Conservation (phyloP, 2,797 vertebrate species). For the Ctenopoma kingsleyae region DNA sequence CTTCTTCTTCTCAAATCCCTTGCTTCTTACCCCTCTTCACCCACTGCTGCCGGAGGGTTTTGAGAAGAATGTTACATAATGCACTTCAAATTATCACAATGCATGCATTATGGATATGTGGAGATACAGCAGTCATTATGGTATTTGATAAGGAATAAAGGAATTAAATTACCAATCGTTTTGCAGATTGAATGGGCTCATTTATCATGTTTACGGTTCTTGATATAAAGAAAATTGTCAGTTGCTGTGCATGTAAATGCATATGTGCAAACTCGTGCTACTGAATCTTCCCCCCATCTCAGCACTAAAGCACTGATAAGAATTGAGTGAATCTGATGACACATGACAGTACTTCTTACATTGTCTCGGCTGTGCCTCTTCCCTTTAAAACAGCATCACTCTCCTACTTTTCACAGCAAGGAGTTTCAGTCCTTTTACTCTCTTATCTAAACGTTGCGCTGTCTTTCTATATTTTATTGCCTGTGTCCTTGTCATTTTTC, state of each 20-base stretch:
- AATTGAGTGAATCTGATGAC: slow-evolving; percentile 74
- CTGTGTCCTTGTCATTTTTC: slow-evolving; percentile 33
- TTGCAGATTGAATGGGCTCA: slow-evolving; percentile 67
- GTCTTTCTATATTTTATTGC: slow-evolving; percentile 47
- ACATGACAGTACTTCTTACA: slow-evolving; percentile 73
- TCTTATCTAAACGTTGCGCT: slow-evolving; percentile 46
- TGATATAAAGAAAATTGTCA: slow-evolving; percentile 56
- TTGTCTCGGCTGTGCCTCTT: slow-evolving; percentile 52
- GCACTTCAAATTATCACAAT: slow-evolving; percentile 75
- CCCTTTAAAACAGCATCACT: slow-evolving; percentile 44
- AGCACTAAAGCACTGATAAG: slow-evolving; percentile 66
- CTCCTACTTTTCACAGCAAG: slow-evolving; percentile 39
- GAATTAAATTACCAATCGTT: slow-evolving; percentile 57
- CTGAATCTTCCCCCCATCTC: slow-evolving; percentile 68
- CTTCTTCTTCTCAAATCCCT: slow-evolving; percentile 59
- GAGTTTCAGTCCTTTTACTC: slow-evolving; percentile 30
- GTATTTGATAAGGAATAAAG: slow-evolving; percentile 60
- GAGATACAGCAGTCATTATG: slow-evolving; percentile 40
- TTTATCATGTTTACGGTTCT: slow-evolving; percentile 54
- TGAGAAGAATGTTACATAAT: slow-evolving; percentile 76
- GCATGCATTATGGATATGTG: slow-evolving; percentile 67
- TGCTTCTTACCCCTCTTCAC: slow-evolving; percentile 70
- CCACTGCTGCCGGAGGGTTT: slow-evolving; percentile 68
- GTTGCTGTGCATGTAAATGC: slow-evolving; percentile 11
- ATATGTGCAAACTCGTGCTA: slow-evolving; percentile 54